A percentile compares a stretch with the other conserved stretches of the same genome.
phyloP scores from a whole-genome alignment of 2,113 vertebrate genomes.

The Girardinichthys multiradiatus region DNA sequence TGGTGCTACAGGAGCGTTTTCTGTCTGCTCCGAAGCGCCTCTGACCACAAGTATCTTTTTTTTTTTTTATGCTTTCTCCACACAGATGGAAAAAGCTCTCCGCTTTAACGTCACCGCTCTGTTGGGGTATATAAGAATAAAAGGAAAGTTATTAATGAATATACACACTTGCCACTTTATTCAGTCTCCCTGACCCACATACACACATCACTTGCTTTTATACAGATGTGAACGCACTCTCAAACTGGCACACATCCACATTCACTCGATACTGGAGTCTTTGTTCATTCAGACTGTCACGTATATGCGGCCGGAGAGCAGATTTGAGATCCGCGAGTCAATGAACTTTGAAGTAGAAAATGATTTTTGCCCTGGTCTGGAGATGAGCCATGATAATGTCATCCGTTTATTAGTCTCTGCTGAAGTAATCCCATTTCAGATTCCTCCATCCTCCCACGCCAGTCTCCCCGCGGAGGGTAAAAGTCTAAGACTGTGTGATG shows the following conservation, averaged over 20 bases:
- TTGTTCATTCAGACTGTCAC: slow-evolving; percentile 35
- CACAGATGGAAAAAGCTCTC: slow-evolving; percentile 28
- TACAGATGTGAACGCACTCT: slow-evolving; percentile 35
- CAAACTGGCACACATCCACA: slow-evolving; percentile 14
- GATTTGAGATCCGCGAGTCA: slow-evolving; percentile 52
- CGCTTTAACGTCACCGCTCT: slow-evolving; percentile 32
- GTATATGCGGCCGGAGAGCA: slow-evolving; percentile 9
- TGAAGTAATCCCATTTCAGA: slow-evolving; percentile 18
- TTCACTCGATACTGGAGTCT: slow-evolving; percentile 41
- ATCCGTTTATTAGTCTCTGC: slow-evolving; percentile 35
- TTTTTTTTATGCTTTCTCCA: slow-evolving; percentile 15
- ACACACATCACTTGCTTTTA: slow-evolving; percentile 15
- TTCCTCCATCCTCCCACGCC: slow-evolving; percentile 27
- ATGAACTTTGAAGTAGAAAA: slow-evolving; percentile 61
- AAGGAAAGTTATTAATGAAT: slow-evolving; percentile 14
- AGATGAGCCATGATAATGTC: slow-evolving; percentile 52
- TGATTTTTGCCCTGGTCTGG: slow-evolving; percentile 49
- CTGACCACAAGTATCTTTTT: slow-evolving; percentile 33
- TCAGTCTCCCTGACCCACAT: slow-evolving; percentile 48
- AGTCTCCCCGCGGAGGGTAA: slow-evolving; percentile 10
- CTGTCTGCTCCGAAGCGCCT: slow-evolving; percentile 15
- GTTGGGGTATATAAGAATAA: slow-evolving; percentile 65
- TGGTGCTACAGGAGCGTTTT: slow-evolving; percentile 31
- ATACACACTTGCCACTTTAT: slow-evolving; percentile 38
- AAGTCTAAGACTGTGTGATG: slow-evolving; percentile 26